A percentile compares a stretch with the other conserved stretches of the same genome.
phyloP scores from a whole-genome alignment of 2,888 invertebrate genomes.

The Eucriotettix oculatus region DNA sequence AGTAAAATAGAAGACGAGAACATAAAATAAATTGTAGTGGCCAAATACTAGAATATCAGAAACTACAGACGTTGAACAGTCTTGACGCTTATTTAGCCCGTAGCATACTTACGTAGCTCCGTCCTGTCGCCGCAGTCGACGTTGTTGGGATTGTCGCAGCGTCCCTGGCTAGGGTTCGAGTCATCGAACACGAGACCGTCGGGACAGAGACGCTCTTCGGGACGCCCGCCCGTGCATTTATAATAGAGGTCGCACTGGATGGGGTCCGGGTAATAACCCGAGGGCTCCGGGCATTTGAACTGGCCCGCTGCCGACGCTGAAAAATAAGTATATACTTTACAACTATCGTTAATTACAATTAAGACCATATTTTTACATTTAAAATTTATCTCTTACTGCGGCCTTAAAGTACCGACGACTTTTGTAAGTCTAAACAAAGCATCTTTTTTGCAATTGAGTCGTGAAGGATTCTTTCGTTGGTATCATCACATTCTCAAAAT shows the following conservation, averaged over 20 bases:
- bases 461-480: no score
- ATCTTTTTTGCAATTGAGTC: no score
- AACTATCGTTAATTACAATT: background rate
- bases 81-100: no score
- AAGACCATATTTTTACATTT: no score
- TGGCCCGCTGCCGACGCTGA: slow-evolving; percentile 1
- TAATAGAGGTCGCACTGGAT: slow-evolving; percentile 68
- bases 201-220: slow-evolving; percentile 53
- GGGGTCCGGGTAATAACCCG: slow-evolving; percentile 56
- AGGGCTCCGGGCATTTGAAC: slow-evolving; percentile 53
- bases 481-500: no score
- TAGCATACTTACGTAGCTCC: slow-evolving; percentile 62
- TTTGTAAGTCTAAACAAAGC: no score
- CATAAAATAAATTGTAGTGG: no score
- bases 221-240: slow-evolving; percentile 42
- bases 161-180: slow-evolving; percentile 50
- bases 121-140: slow-evolving; percentile 61
- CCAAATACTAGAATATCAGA: no score
- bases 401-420: no score
- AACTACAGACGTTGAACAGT: no score
- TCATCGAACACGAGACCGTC: slow-evolving; percentile 64
- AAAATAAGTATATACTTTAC: background rate
- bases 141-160: slow-evolving; percentile 60
- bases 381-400: no score
- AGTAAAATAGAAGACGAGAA: no score